A percentile compares a stretch with the other conserved stretches of the same genome.
Evolutionary conservation across 2,888 invertebrate species (phyloP).

Genomic region (Hyposoter dolosus): DNA sequence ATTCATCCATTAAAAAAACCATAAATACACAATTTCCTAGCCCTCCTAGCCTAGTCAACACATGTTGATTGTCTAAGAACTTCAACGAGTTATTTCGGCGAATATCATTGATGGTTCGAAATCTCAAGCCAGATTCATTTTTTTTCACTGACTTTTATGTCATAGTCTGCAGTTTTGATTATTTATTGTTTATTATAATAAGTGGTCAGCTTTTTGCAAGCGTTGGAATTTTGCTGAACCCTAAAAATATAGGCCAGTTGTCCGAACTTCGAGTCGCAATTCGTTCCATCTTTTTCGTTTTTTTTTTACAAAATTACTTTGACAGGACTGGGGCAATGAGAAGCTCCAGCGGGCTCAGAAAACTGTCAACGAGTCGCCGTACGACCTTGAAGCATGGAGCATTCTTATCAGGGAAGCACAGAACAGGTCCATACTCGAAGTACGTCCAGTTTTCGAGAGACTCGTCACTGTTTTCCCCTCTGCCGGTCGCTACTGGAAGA

Average conservation of each 20-base stretch:
- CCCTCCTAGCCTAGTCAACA: background rate
- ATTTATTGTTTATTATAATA: background rate
- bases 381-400: slow-evolving; percentile 99
- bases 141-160: too few species aligned
- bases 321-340: slow-evolving; percentile 95
- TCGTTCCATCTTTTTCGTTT: background rate
- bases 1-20: background rate
- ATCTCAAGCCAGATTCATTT: too few species aligned
- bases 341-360: slow-evolving; percentile 93
- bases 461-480: slow-evolving; percentile 98
- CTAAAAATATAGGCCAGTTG: background rate
- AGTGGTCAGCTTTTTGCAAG: background rate
- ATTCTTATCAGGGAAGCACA: slow-evolving; percentile 97
- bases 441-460: slow-evolving; percentile 96
- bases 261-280: background rate
- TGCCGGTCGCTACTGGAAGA: slow-evolving; percentile 99
- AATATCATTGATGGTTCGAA: too few species aligned
- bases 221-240: background rate
- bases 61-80: background rate
- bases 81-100: background rate
- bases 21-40: background rate
- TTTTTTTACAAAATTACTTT: slow-evolving; percentile 54
- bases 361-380: slow-evolving; percentile 94
- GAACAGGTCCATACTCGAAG: slow-evolving; percentile 94
- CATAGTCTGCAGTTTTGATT: too few species aligned